Evolutionary conservation across 2,797 vertebrate species (phyloP), one percentile per base, ranked within the genome.

Genomic region (Pagetopsis macropterus): DNA sequence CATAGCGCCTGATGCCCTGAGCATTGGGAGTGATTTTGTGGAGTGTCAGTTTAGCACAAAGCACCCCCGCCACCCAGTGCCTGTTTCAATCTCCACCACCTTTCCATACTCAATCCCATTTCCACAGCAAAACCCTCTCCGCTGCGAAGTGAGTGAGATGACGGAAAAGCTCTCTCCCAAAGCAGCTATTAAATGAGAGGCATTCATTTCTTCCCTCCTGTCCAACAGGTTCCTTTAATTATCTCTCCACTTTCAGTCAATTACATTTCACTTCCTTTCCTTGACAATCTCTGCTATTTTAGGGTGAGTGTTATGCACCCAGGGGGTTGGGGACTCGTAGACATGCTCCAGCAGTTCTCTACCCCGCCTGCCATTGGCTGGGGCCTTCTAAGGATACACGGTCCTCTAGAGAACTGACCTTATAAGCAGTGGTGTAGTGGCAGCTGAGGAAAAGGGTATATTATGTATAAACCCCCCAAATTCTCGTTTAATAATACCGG

Each of bases 261-360:
- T 95, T 94, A 94, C 93, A 94, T 93, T 93, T 94, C 90, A 91
- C 92, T 94, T 94, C 94, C 94, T 93, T 93, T 93, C 86, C 91
- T 89, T 93, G 93, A 94, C 93, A 94, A 94, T 95, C 87, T 85
- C 87, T 90, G 91, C 94, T 94, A 94, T 95, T 95, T 94, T 93
- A 88, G 87, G 94, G 87, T 83, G 88, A 90, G 84, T 88, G 89
- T 88, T 90, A 87, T 84, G 88, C 90, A 92, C 92, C 85, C 87
- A 76, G 81, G 90, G 90, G 89, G 75, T 81, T 87, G 73, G 81
- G 88, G 88, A 85, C 80, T 87, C 70, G 70, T 72, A 84, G 79
- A 87, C 83, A 88, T 88, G 88, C 84, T 89, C 86, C 57, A 73
- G 84, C 85, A 82, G 83, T 76, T 85, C 75, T 75, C 66, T 68